A percentile compares a stretch with the other conserved stretches of the same genome.
phyloP scores from a whole-genome alignment of 37 sponge, comb jelly and placozoan species.

The Ephydatia muelleri region DNA sequence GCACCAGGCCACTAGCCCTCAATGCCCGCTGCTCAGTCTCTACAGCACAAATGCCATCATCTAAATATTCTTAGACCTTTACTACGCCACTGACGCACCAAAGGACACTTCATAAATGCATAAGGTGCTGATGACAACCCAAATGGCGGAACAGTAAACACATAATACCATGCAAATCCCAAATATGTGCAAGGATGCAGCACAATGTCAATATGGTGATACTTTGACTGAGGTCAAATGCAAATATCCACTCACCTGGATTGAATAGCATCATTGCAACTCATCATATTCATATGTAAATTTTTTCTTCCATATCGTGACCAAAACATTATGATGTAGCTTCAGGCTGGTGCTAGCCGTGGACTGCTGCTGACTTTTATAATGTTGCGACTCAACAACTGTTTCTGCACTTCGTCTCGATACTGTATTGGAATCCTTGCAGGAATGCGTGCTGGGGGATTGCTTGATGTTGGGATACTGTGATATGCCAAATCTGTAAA shows the following conservation, averaged over 20 bases:
- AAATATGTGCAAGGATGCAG: not conserved
- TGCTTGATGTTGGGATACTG: no score
- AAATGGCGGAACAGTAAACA: no score
- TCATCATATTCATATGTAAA: constrained; percentile 29
- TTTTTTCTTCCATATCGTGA: constrained; percentile 17
- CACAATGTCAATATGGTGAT: constrained; percentile 27
- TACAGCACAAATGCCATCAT: constrained; percentile 36
- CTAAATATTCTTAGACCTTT: constrained; percentile 21
- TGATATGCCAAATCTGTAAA: no score
- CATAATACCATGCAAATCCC: constrained; percentile 39
- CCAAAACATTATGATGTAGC: no score
- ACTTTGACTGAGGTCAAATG: constrained; percentile 31
- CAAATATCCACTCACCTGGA: no score
- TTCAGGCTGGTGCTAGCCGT: no score
- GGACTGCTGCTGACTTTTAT: no score
- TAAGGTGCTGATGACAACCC: no score
- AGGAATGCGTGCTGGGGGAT: no score
- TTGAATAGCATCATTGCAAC: constrained; percentile 2
- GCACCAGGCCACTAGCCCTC: not conserved
- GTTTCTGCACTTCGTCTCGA: no score
- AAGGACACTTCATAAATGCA: not conserved
- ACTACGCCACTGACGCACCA: constrained; percentile 19
- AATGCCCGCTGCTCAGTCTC: not conserved
- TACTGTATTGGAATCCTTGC: no score
- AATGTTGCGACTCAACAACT: no score